Conservation (phyloP, 2,888 invertebrate genomes). For the Cheilosia urbana region DNA sequence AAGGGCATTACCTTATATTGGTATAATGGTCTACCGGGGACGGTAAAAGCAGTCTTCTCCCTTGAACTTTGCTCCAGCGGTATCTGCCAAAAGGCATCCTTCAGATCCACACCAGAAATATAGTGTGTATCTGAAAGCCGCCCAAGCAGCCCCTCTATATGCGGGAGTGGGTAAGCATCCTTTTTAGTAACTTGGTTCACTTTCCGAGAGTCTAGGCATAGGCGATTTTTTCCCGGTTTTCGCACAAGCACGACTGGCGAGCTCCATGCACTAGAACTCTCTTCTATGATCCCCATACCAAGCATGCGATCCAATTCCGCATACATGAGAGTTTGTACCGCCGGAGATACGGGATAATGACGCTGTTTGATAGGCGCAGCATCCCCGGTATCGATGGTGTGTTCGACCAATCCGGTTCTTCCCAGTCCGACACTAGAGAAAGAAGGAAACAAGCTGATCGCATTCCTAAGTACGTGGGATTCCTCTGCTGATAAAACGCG, state of each 20-base stretch:
- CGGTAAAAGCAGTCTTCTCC: constrained; percentile 8
- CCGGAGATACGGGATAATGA: too few species aligned
- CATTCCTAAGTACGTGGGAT: neutral
- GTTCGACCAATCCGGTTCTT: too few species aligned
- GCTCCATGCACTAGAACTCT: too few species aligned
- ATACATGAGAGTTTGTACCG: too few species aligned
- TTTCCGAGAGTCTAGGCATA: too few species aligned
- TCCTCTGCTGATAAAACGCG: neutral
- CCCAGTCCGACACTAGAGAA: neutral
- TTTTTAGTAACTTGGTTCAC: neutral
- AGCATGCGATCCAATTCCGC: too few species aligned
- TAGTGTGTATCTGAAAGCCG: constrained; percentile 2
- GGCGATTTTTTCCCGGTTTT: too few species aligned
- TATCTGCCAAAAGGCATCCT: constrained; percentile 15
- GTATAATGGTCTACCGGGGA: neutral
- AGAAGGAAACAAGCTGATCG: neutral
- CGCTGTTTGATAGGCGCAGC: too few species aligned
- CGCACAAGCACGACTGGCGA: too few species aligned
- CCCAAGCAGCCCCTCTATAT: constrained; percentile 7
- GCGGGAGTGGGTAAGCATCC: neutral
- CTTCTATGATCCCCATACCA: too few species aligned
- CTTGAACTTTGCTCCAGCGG: neutral
- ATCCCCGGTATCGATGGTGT: too few species aligned
- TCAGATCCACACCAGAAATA: neutral
- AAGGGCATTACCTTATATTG: constrained; percentile 12